A percentile compares a stretch with the other conserved stretches of the same genome.
These are phyloP conservation scores for Arge pagana DNA, from an alignment of 2,888 invertebrate genomes.

Conservation along the genomic window DNA sequence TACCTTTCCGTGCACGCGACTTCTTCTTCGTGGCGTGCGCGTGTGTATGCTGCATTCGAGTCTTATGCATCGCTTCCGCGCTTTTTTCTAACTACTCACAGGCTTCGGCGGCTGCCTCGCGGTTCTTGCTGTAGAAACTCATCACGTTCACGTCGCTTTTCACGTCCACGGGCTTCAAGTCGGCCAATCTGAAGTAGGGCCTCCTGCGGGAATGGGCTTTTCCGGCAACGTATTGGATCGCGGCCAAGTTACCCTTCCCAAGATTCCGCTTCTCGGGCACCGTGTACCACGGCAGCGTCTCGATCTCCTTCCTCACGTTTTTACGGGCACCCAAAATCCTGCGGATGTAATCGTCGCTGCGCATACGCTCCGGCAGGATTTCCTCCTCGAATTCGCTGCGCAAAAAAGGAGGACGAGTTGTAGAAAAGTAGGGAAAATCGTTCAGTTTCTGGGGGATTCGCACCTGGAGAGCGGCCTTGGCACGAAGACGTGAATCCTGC, in stretches of 20 bases:
- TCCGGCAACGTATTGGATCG: slow-evolving; percentile 82
- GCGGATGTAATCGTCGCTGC: slow-evolving; percentile 72
- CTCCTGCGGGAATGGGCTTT: slow-evolving; percentile 77
- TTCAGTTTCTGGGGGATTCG: background rate
- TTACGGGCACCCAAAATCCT: slow-evolving; percentile 70
- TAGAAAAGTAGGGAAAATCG: slow-evolving; percentile 25
- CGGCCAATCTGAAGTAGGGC: slow-evolving; percentile 70
- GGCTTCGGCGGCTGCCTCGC: slow-evolving; percentile 66
- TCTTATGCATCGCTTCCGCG: too few relatives aligned
- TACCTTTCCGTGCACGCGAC: too few relatives aligned
- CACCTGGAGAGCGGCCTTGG: slow-evolving; percentile 71
- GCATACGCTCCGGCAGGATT: slow-evolving; percentile 65
- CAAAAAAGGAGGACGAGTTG: slow-evolving; percentile 27
- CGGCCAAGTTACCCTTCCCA: slow-evolving; percentile 82
- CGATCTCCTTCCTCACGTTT: slow-evolving; percentile 66
- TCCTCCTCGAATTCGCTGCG: slow-evolving; percentile 62
- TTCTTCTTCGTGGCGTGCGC: too few relatives aligned
- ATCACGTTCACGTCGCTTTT: slow-evolving; percentile 84
- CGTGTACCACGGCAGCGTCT: slow-evolving; percentile 69
- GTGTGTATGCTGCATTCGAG: too few relatives aligned
- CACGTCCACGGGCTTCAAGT: slow-evolving; percentile 68
- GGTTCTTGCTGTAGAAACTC: slow-evolving; percentile 85
- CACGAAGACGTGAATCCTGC: slow-evolving; percentile 75
- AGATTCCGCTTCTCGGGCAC: slow-evolving; percentile 62
- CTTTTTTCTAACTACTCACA: too few relatives aligned